Evolutionary conservation across 2,888 invertebrate species (phyloP), one percentile per base, ranked within the genome.

Genomic region (Ganaspis brasiliensis): DNA sequence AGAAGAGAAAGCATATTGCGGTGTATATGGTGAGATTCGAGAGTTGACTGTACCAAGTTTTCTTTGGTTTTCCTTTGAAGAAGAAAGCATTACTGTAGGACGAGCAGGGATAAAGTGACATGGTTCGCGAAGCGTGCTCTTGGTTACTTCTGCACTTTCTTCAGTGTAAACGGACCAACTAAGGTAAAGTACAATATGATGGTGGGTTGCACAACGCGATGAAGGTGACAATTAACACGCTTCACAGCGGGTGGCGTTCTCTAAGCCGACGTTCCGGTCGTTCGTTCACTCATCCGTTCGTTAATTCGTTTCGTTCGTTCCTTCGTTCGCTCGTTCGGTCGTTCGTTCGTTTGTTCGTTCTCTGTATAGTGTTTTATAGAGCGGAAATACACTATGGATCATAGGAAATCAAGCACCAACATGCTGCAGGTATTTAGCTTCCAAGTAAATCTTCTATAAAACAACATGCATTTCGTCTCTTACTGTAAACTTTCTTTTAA

Each of bases 161-260:
- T 67, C 45, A 67, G 67, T 67, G 67, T 67, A 67, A 67, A 67
- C 45, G 67, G 45, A 67, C 40, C 21, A 67, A 19, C 37, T 63
- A 63, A 67, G 67, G 67, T 40, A 63, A 45, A 40, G 45, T 45
- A 67, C 63, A 67, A 24, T n/a, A n/a, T 24, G 67, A 67, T 67
- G 45, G 67, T 40, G 24, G 45, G 45, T 45, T n/a, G 63, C 40
- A 40, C n/a, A 14, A 14, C 52, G 67, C n/a, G n/a, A 45, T 19
- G 40, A 24, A 40, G 57, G 77, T 81, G 82, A 78, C 85, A 84
- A 86, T 86, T 84, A 86, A 80, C 80, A 79, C 86, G 84, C 84
- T 86, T 86, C 86, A 83, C 82, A 86, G 82, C 84, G 81, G 79
- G 74, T 81, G 83, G 81, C 75, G 76, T 79, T 81, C 81, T 75